Conservation (phyloP, 2,888 invertebrate species). For the Sturmia bella region DNA sequence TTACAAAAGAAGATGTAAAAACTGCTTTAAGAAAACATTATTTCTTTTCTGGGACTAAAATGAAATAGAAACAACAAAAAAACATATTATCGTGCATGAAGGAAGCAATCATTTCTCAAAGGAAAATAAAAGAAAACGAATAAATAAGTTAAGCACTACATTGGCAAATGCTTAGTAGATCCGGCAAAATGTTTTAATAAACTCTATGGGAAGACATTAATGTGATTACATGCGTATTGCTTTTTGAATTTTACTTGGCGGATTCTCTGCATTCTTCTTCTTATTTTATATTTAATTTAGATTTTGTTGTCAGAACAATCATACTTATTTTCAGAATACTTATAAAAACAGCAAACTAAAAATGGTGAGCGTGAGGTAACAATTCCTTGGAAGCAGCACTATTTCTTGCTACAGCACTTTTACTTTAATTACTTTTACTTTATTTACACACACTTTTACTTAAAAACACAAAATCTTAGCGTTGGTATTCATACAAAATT, state of each 20-base stretch:
- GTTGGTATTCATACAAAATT: no score
- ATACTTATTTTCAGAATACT: no score
- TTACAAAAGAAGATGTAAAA: background rate
- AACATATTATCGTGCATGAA: background rate
- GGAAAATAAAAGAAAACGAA: conserved; percentile 8
- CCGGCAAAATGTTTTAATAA: conserved; percentile 9
- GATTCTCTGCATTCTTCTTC: conserved; percentile 8
- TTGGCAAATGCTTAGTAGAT: conserved; percentile 2
- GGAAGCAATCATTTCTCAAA: conserved; percentile 16
- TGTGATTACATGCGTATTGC: background rate
- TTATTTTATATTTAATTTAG: background rate
- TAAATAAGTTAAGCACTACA: conserved; percentile 24
- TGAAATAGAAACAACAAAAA: conserved; percentile 11
- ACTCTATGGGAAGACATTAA: conserved; percentile 1
- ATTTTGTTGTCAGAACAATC: background rate
- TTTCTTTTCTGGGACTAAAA: background rate
- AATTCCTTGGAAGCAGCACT: no score
- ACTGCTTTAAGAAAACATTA: conserved; percentile 21
- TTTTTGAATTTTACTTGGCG: background rate
- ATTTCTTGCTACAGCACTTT: no score
- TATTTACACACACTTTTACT: no score
- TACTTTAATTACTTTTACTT: no score
- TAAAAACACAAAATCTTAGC: no score
- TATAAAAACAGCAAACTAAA: no score
- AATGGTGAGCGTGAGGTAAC: no score